phyloP scores from a whole-genome alignment of 2,113 vertebrate genomes.

The Paedocypris sp. region DNA sequence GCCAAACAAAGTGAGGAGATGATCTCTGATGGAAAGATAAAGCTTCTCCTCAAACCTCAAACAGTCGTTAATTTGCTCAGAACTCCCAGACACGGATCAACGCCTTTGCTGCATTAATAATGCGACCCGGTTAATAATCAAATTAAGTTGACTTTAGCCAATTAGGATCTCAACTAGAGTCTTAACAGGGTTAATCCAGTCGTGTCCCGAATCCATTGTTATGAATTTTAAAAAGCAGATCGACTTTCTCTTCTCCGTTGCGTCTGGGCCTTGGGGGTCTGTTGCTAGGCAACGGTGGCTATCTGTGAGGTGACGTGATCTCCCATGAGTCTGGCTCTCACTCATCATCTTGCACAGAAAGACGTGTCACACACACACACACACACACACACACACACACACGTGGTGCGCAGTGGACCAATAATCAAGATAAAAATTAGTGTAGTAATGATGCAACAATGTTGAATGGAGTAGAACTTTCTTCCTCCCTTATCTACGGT shows the following conservation, averaged over 20 bases:
- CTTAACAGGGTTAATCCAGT: conserved; percentile 24
- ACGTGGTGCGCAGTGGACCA: too few species aligned
- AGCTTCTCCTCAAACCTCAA: too few species aligned
- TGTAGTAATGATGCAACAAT: too few species aligned
- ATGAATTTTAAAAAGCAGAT: conserved; percentile 47
- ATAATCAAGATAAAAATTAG: too few species aligned
- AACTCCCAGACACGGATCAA: too few species aligned
- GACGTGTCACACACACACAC: conserved; percentile 24
- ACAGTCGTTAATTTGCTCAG: too few species aligned
- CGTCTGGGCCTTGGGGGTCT: conserved; percentile 41
- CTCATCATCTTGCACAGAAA: conserved; percentile 47
- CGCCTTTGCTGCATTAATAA: too few species aligned
- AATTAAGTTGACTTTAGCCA: too few species aligned
- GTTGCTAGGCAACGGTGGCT: conserved; percentile 54
- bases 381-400: conserved; percentile 8
- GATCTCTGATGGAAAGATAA: too few species aligned
- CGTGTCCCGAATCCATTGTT: conserved; percentile 34
- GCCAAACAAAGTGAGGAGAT: not conserved
- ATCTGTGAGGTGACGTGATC: conserved; percentile 47
- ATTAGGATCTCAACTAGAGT: conserved; percentile 12
- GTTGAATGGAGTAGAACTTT: too few species aligned
- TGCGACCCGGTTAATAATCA: too few species aligned
- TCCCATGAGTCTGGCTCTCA: conserved; percentile 47
- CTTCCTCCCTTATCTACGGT: conserved; percentile 56
- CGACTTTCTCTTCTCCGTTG: conserved; percentile 49